These are phyloP conservation scores for Junonia oenone DNA, from an alignment of 2,888 invertebrate genomes.

Conservation along the genomic window DNA sequence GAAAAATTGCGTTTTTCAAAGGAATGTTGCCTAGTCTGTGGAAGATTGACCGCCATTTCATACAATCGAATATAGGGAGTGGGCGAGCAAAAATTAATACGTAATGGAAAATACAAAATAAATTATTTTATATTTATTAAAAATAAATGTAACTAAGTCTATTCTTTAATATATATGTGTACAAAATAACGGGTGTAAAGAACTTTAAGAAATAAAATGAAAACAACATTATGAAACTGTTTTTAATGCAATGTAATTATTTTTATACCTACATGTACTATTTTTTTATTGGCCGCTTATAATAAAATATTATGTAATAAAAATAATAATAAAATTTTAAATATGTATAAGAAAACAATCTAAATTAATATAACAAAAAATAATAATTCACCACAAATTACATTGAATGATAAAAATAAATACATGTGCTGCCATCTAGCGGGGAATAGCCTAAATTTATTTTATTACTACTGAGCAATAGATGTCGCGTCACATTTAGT, in stretches of 20 bases:
- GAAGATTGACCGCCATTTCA: constrained; percentile 39
- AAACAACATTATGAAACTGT: too few species aligned
- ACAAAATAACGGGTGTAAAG: background rate
- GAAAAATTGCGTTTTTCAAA: constrained; percentile 73
- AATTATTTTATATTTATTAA: background rate
- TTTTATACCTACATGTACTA: too few species aligned
- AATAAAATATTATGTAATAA: too few species aligned
- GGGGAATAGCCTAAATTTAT: background rate
- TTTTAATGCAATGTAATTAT: too few species aligned
- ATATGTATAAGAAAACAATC: background rate
- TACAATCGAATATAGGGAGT: constrained; percentile 13
- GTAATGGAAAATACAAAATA: background rate
- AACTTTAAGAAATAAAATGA: too few species aligned
- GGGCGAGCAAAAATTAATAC: background rate
- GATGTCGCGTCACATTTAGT: background rate
- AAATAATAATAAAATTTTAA: background rate
- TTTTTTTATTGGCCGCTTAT: too few species aligned
- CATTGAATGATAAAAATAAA: too few species aligned
- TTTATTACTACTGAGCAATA: background rate
- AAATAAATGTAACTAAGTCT: background rate
- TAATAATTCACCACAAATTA: too few species aligned
- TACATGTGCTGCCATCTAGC: background rate
- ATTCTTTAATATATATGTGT: too few species aligned
- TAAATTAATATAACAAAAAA: too few species aligned
- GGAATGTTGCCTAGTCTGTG: constrained; percentile 43